Percentiles rank a stretch among this genome's conserved stretches.
These are phyloP conservation scores for Trematocara marginatum DNA, from an alignment of 2,113 vertebrate species.

Conservation along the genomic window DNA sequence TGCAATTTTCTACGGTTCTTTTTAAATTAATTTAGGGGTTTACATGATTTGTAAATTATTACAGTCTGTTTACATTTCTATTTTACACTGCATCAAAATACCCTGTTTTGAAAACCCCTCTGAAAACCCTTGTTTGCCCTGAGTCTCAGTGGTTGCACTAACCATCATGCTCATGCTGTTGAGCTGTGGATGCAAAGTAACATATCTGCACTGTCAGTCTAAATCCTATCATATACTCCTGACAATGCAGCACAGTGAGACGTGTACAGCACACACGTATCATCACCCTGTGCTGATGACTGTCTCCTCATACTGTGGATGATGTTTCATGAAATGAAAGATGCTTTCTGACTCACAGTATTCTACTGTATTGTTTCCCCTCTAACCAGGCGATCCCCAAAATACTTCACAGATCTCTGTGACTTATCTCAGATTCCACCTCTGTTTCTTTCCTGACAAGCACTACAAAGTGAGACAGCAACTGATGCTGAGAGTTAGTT, in stretches of 20 bases:
- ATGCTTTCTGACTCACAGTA: neutral
- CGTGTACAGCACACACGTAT: neutral
- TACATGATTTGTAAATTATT: neutral
- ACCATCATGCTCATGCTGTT: neutral
- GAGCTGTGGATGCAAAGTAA: constrained; percentile 4
- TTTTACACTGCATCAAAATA: neutral
- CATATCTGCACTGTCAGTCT: constrained; percentile 3
- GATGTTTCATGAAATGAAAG: neutral
- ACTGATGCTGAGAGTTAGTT: neutral
- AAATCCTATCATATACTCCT: neutral
- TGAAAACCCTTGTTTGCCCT: neutral
- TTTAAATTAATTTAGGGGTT: neutral
- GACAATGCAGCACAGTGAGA: neutral
- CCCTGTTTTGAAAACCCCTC: neutral
- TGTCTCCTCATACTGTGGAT: neutral
- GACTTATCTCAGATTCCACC: neutral
- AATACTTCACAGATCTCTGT: constrained; percentile 17
- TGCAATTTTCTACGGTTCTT: neutral
- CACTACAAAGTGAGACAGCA: neutral
- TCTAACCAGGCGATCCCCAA: constrained; percentile 12
- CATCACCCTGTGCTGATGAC: neutral
- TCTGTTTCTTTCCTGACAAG: constrained; percentile 14
- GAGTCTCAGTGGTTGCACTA: neutral
- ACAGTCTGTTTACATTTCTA: neutral
- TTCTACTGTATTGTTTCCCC: constrained; percentile 1